These are phyloP conservation scores for Drosophila eugracilis DNA, from an alignment of 1,140 invertebrate genomes.

Conservation along the genomic window DNA sequence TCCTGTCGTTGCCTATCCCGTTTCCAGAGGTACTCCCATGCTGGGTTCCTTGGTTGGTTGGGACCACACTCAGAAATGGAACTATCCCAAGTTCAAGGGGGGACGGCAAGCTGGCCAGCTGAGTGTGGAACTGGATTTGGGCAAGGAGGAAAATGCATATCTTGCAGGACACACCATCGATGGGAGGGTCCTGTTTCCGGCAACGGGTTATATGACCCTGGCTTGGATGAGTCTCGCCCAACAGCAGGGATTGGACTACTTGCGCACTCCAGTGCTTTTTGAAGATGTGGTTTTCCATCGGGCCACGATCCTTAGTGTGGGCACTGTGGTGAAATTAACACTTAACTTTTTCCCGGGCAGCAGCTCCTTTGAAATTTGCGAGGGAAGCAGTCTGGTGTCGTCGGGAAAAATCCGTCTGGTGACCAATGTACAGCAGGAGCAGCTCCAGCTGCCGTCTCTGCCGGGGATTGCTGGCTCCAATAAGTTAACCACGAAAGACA, in stretches of 20 bases:
- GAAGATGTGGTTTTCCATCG: constrained; percentile 95
- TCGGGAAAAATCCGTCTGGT: constrained; percentile 90
- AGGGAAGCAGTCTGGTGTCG: constrained; percentile 92
- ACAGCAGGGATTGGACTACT: constrained; percentile 89
- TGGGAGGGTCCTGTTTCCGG: constrained; percentile 97
- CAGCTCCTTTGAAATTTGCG: constrained; percentile 96
- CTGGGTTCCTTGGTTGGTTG: constrained; percentile 93
- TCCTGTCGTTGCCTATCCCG: constrained; percentile 91
- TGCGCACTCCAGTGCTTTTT: constrained; percentile 93
- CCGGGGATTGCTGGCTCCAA: constrained; percentile 70
- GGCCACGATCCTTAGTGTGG: constrained; percentile 94
- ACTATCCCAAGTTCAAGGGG: constrained; percentile 89
- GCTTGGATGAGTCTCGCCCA: constrained; percentile 98
- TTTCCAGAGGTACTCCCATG: constrained; percentile 94
- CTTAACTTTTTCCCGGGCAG: constrained; percentile 95
- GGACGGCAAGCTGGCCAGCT: constrained; percentile 87
- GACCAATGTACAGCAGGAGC: constrained; percentile 87
- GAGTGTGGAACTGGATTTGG: constrained; percentile 91
- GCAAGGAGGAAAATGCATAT: constrained; percentile 90
- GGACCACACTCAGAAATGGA: constrained; percentile 95
- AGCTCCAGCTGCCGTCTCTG: constrained; percentile 84
- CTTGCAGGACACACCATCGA: constrained; percentile 96
- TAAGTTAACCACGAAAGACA: constrained; percentile 88
- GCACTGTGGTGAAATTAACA: constrained; percentile 92
- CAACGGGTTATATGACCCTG: constrained; percentile 97